Base-by-base conservation (phyloP, 1,140 invertebrate species). In the Eriosoma lanigerum region DNA sequence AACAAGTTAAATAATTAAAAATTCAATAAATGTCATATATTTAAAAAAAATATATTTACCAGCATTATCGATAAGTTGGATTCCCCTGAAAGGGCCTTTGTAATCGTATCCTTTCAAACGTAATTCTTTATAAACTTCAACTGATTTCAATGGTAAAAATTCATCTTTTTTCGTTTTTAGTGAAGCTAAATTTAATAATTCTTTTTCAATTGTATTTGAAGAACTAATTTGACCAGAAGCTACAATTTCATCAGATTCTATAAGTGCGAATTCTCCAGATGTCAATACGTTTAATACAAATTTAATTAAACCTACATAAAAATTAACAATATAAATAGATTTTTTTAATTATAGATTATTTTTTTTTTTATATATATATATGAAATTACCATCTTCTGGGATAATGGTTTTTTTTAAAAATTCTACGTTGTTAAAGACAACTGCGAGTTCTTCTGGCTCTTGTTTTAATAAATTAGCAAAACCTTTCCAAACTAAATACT, bases 61-160 rank as follows among this genome's bases (percentile, higher is more conserved):
- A 83, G 89, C 86, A 80, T 90, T 89, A 83, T 94, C 91, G 0
- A 91, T 87, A 8, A 87, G 84, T 4, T 87, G 84, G 81, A 96
- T 91, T 29, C 93, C 95, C 83, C 92, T 90, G 89, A 98, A 98
- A 17, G 92, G 87, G 64, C 93, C 93, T 9, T 87, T 87, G 85
- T 98, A 98, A 85, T 98, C 94, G 85, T 98, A 98, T 12, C 96
- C 97, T 81, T 96, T 88, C 1, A 98, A 88, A 82, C 94, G 87
- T 19, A 98, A 87, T 85, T 97, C 96, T 85, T 98, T 98, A 88
- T 99, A 99, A 21, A 97, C 87, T 84, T 98, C 96, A 46, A 24
- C 0, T 5, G 54, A 70, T 56, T 89, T 87, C 17, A 87, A 87
- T 6, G 86, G 88, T 29, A 98, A 86, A 44, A 89, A 88, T 73